Base-by-base conservation (phyloP, 2,888 invertebrate genomes). In the Heliconius cydno region DNA sequence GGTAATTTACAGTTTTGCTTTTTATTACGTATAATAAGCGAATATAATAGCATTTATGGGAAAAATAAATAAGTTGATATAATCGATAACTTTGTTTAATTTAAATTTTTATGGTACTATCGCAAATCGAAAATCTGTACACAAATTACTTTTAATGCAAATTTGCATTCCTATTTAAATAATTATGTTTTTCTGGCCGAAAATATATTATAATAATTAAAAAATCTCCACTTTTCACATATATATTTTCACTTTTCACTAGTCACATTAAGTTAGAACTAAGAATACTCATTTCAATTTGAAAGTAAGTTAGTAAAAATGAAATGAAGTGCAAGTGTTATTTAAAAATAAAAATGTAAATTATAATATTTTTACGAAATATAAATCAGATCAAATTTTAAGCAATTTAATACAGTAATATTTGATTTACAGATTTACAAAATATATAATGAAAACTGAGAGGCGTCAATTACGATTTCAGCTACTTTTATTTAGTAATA, bases 21-120 rank as follows among this genome's bases (percentile, higher is more conserved):
- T 57, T 60, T 73, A 38, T 73, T 38, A 73, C 34, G 60, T 73
- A 73, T 73, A 73, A 73, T 60, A 60, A 73, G 34, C 72, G 72
- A 34, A 34, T 57, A 73, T 57, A 57, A 72, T 28, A 38, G n/a
- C 60, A 25, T 73, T 73, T 60, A 73, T 60, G 15, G 57, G 13
- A 38, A 60, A 38, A 38, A 38, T 60, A 73, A 60, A 73, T 73
- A 73, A 60, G 34, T 60, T n/a, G 57, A 73, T 57, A 73, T 73
- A 60, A 60, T 7, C 38, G 60, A 73, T 60, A 73, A 38, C 34
- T n/a, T 13, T 12, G 60, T 57, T 73, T 60, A 38, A 60, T 73
- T 41, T 25, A 38, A 25, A 15, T 9, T 60, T 15, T n/a, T 41
- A 70, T 25, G 25, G 41, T 70, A 25, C 25, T 19, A 22, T 30